Conservation (phyloP, 2,888 invertebrate genomes). For the Campoplex capitator region DNA sequence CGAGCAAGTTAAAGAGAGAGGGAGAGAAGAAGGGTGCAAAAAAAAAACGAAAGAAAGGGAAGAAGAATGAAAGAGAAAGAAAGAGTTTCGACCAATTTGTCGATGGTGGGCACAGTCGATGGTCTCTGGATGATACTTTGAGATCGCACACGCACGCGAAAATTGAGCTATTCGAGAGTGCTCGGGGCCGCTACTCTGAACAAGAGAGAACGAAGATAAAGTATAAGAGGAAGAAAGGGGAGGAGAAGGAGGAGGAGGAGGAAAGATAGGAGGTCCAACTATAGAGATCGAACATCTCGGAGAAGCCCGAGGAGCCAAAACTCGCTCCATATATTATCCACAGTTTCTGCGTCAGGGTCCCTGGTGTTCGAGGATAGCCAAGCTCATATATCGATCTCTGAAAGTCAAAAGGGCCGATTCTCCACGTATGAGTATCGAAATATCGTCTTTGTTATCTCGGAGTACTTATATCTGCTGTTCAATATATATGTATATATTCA, state of each 20-base stretch:
- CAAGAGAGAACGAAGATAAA: constrained; percentile 13
- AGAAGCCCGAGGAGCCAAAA: constrained; percentile 58
- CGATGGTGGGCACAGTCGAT: constrained; percentile 52
- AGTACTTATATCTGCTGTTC: not conserved
- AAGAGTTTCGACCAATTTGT: constrained; percentile 61
- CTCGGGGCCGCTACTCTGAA: constrained; percentile 49
- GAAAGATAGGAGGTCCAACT: constrained; percentile 35
- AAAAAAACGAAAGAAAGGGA: not conserved
- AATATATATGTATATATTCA: constrained; percentile 39
- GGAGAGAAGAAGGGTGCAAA: not conserved
- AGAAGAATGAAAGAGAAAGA: constrained; percentile 32
- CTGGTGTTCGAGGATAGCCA: constrained; percentile 51
- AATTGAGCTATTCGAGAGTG: constrained; percentile 71
- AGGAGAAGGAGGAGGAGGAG: constrained; percentile 32
- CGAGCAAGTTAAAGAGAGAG: not conserved
- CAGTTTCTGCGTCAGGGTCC: constrained; percentile 70
- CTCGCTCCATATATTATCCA: constrained; percentile 77
- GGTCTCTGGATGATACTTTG: constrained; percentile 59
- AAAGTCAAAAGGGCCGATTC: constrained; percentile 17
- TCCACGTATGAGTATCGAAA: not conserved
- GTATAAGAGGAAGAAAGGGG: constrained; percentile 13
- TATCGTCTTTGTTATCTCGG: not conserved
- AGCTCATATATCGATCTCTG: constrained; percentile 22
- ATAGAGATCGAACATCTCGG: constrained; percentile 34
- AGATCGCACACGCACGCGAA: constrained; percentile 64